A percentile compares a stretch with the other conserved stretches of the same genome.
These are phyloP conservation scores for Cranoglanis bouderius DNA, from an alignment of 2,113 vertebrate species.

Conservation along the genomic window DNA sequence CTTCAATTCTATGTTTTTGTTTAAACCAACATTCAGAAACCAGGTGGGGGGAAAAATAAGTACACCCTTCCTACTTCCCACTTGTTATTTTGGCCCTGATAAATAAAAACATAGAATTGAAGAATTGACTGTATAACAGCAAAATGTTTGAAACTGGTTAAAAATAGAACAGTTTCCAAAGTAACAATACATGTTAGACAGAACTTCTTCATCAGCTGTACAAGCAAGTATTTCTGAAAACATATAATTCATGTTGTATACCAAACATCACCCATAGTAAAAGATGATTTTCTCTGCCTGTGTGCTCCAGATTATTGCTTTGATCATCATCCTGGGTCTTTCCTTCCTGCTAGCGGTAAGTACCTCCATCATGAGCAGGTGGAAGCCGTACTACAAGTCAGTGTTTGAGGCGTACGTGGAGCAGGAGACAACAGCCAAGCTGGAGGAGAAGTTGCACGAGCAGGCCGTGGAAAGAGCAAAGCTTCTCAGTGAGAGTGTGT, in stretches of 20 bases:
- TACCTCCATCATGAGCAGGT: constrained; percentile 5
- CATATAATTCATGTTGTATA: neutral
- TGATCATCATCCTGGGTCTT: constrained; percentile 40
- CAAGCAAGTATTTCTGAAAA: neutral
- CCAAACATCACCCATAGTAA: neutral
- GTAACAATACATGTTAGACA: neutral
- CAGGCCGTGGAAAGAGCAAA: constrained; percentile 48
- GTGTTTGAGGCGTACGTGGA: constrained; percentile 44
- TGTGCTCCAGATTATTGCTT: constrained; percentile 44
- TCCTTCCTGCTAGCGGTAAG: constrained; percentile 36
- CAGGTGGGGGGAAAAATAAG: no score
- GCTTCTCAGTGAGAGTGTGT: constrained; percentile 24
- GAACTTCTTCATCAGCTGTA: neutral
- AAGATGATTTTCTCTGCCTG: neutral
- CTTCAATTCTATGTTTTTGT: no score
- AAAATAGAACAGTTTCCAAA: neutral
- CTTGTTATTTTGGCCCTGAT: neutral
- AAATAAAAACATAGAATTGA: no score
- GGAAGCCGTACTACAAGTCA: constrained; percentile 46
- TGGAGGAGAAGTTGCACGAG: constrained; percentile 46
- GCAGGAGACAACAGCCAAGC: constrained; percentile 37
- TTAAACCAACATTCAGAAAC: no score
- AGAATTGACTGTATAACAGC: neutral
- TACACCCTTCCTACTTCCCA: no score
- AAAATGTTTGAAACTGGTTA: neutral